Evolutionary conservation across 1,140 invertebrate genomes (phyloP).

Genomic region (Phymorhynchus buccinoides): DNA sequence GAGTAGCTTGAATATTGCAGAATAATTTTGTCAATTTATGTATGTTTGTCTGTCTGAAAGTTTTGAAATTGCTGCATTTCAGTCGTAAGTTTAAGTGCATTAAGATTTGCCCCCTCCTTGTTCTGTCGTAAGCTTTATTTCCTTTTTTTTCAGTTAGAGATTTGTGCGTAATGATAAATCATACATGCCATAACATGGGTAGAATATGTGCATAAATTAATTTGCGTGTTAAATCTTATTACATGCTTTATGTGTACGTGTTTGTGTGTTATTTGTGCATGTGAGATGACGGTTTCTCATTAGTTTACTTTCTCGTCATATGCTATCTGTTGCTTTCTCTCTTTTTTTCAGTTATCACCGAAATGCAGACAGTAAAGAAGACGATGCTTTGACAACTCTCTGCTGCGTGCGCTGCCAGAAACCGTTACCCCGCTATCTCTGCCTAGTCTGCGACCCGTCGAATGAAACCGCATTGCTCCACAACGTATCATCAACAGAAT

Average conservation of each 20-base stretch:
- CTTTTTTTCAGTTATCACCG: neutral
- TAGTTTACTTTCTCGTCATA: neutral
- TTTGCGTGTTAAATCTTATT: too few relatives aligned
- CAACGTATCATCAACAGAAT: neutral
- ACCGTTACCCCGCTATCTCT: neutral
- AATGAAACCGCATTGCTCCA: neutral
- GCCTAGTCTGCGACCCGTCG: neutral
- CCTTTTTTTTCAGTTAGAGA: too few relatives aligned
- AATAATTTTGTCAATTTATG: neutral
- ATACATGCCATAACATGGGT: too few relatives aligned
- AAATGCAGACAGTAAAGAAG: neutral
- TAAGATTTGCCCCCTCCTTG: too few relatives aligned
- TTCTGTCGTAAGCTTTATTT: too few relatives aligned
- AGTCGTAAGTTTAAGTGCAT: too few relatives aligned
- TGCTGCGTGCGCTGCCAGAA: neutral
- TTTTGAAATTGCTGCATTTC: too few relatives aligned
- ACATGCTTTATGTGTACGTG: neutral
- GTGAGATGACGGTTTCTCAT: too few relatives aligned
- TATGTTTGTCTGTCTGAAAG: neutral
- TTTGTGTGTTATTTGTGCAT: neutral
- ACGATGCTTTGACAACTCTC: neutral
- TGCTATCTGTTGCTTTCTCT: neutral
- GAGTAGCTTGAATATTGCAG: too few relatives aligned
- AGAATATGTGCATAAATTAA: too few relatives aligned
- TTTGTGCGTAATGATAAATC: too few relatives aligned